A percentile compares a stretch with the other conserved stretches of the same genome.
phyloP scores from a whole-genome alignment of 2,113 vertebrate genomes.

The Rhynchomys soricoides region DNA sequence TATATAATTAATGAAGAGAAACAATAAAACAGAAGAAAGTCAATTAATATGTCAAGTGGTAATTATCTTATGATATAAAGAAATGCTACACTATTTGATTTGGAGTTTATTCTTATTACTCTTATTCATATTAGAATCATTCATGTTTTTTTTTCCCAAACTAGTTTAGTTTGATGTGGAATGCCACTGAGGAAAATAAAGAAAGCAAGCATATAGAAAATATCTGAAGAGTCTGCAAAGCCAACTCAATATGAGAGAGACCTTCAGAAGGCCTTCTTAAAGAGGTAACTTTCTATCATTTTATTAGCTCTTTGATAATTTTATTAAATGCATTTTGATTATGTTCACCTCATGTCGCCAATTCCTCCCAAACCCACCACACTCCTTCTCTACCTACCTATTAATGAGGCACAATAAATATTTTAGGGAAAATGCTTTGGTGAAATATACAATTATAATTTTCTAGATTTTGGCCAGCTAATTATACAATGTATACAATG shows the following conservation, averaged over 20 bases:
- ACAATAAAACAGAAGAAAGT: background rate
- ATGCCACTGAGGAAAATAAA: background rate
- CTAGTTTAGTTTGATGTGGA: background rate
- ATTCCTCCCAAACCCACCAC: background rate
- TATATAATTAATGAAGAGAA: background rate
- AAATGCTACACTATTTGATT: background rate
- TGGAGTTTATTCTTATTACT: background rate
- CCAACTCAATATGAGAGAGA: background rate
- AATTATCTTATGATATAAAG: background rate
- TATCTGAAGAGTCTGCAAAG: background rate
- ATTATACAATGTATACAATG: background rate
- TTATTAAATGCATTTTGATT: background rate
- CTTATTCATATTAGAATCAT: background rate
- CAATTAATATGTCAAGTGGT: background rate
- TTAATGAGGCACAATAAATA: background rate
- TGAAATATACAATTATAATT: constrained; percentile 25
- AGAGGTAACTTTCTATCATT: background rate
- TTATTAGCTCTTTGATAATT: background rate
- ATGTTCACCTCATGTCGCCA: background rate
- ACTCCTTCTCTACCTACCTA: background rate
- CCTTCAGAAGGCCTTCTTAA: background rate
- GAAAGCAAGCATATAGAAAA: background rate
- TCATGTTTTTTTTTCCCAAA: background rate
- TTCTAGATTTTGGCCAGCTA: background rate
- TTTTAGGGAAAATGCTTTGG: constrained; percentile 16